Evolutionary conservation across 2,113 vertebrate species (phyloP).

Genomic region (Glaucomys volans): DNA sequence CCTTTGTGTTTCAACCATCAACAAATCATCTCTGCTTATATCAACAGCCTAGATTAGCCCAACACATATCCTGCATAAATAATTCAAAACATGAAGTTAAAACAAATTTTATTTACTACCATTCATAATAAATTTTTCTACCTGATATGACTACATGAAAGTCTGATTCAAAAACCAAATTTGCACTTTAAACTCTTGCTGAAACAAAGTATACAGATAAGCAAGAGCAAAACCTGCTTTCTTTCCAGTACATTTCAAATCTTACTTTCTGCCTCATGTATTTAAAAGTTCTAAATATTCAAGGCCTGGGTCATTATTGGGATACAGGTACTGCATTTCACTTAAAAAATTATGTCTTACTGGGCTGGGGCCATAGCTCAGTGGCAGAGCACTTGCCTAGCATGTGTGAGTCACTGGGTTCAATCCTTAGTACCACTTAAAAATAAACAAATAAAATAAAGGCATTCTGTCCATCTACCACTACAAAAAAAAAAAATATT

Average conservation of each 20-base stretch:
- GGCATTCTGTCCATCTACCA: no score
- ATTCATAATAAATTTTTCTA: constrained; percentile 9
- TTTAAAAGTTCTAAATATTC: constrained; percentile 9
- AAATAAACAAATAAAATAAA: no score
- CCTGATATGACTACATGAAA: background rate
- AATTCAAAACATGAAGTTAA: background rate
- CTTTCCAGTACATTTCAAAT: background rate
- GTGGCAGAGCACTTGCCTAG: no score
- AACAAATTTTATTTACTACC: background rate
- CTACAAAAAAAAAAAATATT: no score
- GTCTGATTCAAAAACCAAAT: constrained; percentile 16
- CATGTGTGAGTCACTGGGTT: no score
- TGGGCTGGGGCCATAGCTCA: no score
- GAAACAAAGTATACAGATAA: background rate
- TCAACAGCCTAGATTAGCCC: background rate
- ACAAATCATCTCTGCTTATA: background rate
- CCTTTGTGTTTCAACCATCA: background rate
- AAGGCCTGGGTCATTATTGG: background rate
- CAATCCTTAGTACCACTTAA: no score
- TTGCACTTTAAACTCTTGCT: background rate
- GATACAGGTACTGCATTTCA: background rate
- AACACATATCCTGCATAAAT: background rate
- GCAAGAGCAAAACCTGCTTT: background rate
- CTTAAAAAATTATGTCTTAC: background rate
- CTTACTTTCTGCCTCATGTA: constrained; percentile 2